These are phyloP conservation scores for Drosophila phalerata DNA, from an alignment of 2,888 invertebrate genomes.

Conservation along the genomic window DNA sequence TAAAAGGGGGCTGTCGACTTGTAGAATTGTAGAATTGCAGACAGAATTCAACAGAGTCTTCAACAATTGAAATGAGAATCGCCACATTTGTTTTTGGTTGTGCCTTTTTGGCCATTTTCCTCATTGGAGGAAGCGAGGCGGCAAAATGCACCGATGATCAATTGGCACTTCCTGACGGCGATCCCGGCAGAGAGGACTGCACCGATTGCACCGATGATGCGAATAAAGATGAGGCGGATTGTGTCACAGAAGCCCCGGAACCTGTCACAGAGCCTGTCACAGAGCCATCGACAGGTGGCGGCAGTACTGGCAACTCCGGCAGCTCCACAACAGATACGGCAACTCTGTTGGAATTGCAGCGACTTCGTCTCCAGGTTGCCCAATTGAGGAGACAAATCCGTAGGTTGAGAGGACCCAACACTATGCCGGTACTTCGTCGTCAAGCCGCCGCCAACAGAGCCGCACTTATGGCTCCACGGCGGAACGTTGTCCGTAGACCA, in stretches of 20 bases:
- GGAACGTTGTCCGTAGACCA: neutral
- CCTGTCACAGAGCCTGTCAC: neutral
- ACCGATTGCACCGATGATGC: neutral
- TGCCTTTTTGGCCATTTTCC: constrained; percentile 7
- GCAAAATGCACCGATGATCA: neutral
- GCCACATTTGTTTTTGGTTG: constrained; percentile 3
- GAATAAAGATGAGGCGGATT: neutral
- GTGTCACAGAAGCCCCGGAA: neutral
- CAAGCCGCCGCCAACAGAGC: neutral
- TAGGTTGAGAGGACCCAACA: neutral
- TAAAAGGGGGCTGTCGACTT: constrained; percentile 4
- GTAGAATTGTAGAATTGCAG: neutral
- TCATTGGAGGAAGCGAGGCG: neutral
- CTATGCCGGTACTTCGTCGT: neutral
- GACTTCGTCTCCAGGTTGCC: neutral
- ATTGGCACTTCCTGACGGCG: neutral
- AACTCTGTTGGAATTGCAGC: neutral
- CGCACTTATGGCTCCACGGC: neutral
- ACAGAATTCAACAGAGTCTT: constrained; percentile 1
- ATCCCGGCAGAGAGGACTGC: neutral
- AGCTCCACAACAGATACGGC: neutral
- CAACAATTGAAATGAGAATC: constrained; percentile 5
- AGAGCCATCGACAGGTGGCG: neutral
- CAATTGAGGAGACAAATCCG: too few relatives aligned
- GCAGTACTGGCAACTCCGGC: neutral